These are phyloP conservation scores for Stenotaenia linearis DNA, from an alignment of 2,888 invertebrate genomes.

Conservation along the genomic window DNA sequence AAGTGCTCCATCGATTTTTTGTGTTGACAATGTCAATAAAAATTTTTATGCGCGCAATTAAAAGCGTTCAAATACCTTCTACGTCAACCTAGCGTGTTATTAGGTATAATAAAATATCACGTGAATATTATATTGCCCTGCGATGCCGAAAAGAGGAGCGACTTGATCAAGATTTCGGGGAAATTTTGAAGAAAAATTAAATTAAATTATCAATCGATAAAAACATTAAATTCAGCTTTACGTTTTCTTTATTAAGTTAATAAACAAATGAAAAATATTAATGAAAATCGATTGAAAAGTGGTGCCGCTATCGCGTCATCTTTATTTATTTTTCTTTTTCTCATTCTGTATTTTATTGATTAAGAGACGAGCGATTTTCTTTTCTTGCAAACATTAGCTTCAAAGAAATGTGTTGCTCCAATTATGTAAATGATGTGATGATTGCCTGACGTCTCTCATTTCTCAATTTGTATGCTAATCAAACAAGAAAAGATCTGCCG, in stretches of 20 bases:
- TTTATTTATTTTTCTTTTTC: background rate
- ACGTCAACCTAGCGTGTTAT: constrained; percentile 2
- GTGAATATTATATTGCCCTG: background rate
- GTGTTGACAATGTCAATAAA: constrained; percentile 12
- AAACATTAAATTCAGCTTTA: background rate
- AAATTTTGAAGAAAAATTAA: background rate
- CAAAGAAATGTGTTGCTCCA: constrained; percentile 2
- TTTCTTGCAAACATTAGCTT: background rate
- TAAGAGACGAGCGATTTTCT: background rate
- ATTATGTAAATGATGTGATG: constrained; percentile 15
- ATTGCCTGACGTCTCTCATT: constrained; percentile 19
- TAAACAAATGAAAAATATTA: background rate
- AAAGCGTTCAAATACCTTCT: background rate
- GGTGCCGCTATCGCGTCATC: background rate
- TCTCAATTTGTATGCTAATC: constrained; percentile 15
- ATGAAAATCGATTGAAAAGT: background rate
- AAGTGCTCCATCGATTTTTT: constrained; percentile 6
- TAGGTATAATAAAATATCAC: constrained; percentile 7
- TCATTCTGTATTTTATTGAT: background rate
- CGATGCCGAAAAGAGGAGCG: background rate
- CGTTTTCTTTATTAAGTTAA: background rate
- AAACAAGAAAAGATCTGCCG: constrained; percentile 2
- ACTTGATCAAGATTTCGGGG: background rate
- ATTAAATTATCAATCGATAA: background rate
- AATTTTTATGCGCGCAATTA: background rate